Conservation (phyloP, 2,797 vertebrate genomes). For the Pantherophis alleghaniensis region DNA sequence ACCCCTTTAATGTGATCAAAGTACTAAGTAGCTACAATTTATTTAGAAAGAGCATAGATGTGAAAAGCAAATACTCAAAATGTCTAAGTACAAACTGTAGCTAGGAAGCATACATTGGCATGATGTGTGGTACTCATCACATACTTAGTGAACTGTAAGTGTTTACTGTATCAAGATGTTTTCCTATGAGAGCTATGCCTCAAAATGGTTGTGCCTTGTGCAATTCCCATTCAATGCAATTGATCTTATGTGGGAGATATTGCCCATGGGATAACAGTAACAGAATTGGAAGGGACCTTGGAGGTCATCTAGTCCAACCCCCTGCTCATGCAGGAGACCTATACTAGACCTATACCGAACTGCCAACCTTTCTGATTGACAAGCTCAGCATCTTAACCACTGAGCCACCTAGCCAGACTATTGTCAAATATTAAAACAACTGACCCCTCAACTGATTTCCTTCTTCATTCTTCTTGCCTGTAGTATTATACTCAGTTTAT, state of each 20-base stretch:
- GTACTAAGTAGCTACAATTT: constrained; percentile 20
- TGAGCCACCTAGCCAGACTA: too few species aligned
- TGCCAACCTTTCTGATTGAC: too few species aligned
- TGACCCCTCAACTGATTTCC: not conserved
- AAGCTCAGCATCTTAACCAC: too few species aligned
- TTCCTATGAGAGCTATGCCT: not conserved
- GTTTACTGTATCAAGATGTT: not conserved
- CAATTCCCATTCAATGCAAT: not conserved
- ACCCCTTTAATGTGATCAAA: constrained; percentile 3
- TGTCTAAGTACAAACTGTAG: constrained; percentile 25
- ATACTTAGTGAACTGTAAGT: not conserved
- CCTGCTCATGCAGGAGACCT: too few species aligned
- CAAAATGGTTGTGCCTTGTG: not conserved
- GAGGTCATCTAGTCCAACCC: too few species aligned
- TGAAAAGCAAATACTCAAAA: not conserved
- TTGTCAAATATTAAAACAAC: not conserved
- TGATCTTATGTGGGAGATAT: not conserved
- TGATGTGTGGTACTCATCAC: not conserved
- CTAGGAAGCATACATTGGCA: constrained; percentile 12
- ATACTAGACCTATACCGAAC: too few species aligned
- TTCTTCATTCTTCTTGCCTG: not conserved
- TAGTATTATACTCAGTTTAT: not conserved
- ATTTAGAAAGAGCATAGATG: constrained; percentile 26
- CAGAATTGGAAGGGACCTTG: too few species aligned
- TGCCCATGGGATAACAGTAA: not conserved